Evolutionary conservation across 2,888 invertebrate genomes (phyloP).

Genomic region (Mimas tiliae): DNA sequence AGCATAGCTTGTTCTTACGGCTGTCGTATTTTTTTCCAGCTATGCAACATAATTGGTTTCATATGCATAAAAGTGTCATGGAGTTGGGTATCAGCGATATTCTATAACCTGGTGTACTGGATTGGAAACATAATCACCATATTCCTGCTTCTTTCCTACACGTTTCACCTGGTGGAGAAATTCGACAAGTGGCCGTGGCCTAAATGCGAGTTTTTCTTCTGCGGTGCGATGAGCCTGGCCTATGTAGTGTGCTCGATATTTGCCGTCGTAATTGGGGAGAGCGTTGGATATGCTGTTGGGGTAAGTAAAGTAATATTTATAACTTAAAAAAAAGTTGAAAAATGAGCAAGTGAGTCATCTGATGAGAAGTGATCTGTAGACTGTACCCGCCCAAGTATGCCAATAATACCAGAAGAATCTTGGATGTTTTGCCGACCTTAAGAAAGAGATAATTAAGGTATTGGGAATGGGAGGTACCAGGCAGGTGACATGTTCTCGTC

Average conservation of each 20-base stretch:
- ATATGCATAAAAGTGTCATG: slow-evolving; percentile 90
- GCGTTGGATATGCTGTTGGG: slow-evolving; percentile 88
- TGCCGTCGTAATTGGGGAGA: slow-evolving; percentile 85
- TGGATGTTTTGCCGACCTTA: too few species aligned
- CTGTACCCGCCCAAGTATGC: too few species aligned
- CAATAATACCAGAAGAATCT: too few species aligned
- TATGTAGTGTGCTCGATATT: slow-evolving; percentile 91
- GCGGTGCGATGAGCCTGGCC: slow-evolving; percentile 87
- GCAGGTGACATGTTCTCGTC: too few species aligned
- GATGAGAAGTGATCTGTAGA: too few species aligned
- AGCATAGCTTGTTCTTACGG: too few species aligned
- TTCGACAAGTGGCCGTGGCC: slow-evolving; percentile 93
- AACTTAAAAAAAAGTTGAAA: not conserved
- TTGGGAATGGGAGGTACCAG: too few species aligned
- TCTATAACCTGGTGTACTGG: slow-evolving; percentile 92
- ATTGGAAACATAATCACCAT: slow-evolving; percentile 91
- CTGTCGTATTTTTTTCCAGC: slow-evolving; percentile 67
- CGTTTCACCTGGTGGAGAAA: slow-evolving; percentile 93
- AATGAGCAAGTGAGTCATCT: too few species aligned
- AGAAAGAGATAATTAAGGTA: too few species aligned
- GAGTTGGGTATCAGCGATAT: slow-evolving; percentile 86
- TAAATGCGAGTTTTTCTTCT: slow-evolving; percentile 91
- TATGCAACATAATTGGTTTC: slow-evolving; percentile 90
- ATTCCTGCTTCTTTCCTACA: slow-evolving; percentile 89
- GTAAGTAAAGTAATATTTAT: slow-evolving; percentile 85